phyloP scores from a whole-genome alignment of 2,888 invertebrate species.

The Exocentrus adspersus region DNA sequence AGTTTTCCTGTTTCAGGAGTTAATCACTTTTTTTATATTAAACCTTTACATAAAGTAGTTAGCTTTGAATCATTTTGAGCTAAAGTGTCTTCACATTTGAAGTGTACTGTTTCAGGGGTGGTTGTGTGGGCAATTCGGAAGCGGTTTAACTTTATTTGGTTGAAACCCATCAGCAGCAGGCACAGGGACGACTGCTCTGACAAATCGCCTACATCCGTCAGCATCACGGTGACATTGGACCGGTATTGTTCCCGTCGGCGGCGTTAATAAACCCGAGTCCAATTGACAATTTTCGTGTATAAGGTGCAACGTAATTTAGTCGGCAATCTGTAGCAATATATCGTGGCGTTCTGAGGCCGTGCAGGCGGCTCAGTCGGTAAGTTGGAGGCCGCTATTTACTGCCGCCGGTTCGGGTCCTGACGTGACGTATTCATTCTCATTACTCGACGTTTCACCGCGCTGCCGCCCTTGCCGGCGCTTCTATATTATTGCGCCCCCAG shows the following conservation, averaged over 20 bases:
- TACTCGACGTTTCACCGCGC: slow-evolving; percentile 61
- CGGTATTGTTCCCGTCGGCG: neutral
- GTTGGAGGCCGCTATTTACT: slow-evolving; percentile 57
- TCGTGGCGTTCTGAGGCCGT: slow-evolving; percentile 47
- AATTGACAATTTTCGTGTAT: slow-evolving; percentile 19
- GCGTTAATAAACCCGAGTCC: slow-evolving; percentile 6
- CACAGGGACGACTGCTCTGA: neutral
- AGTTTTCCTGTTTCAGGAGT: too few relatives aligned
- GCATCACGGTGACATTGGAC: neutral
- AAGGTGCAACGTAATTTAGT: slow-evolving; percentile 56
- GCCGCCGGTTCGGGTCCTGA: slow-evolving; percentile 58
- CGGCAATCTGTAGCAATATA: slow-evolving; percentile 59
- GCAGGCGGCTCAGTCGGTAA: slow-evolving; percentile 47
- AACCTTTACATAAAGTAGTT: too few relatives aligned
- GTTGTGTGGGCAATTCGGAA: too few relatives aligned
- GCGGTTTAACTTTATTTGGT: too few relatives aligned
- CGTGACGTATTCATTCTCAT: slow-evolving; percentile 62
- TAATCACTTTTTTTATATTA: too few relatives aligned
- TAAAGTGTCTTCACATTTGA: too few relatives aligned
- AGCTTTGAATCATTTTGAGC: too few relatives aligned
- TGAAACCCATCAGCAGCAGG: too few relatives aligned
- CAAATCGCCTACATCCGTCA: neutral
- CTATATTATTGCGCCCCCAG: slow-evolving; percentile 55
- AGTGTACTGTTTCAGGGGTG: too few relatives aligned
- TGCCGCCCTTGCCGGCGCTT: slow-evolving; percentile 49